Evolutionary conservation across 2,113 vertebrate species (phyloP), one percentile per base, ranked within the genome.

Genomic region (Neomonachus schauinslandi): DNA sequence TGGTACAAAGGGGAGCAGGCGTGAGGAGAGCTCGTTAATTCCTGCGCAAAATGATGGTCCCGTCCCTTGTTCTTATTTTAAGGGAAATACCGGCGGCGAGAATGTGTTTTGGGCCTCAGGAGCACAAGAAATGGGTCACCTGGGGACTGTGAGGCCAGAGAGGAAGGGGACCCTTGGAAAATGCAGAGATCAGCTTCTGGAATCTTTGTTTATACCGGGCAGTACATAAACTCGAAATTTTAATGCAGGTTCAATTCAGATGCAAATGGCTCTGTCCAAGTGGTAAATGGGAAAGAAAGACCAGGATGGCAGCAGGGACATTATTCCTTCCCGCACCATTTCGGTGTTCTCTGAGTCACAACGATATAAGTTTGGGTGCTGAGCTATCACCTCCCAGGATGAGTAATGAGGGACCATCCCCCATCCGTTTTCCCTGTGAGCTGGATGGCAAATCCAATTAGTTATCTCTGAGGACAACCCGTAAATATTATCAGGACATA

Each of bases 231-330:
- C 97, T 98, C 39, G 18, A 84, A 94, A 97, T 96, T 97, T 98
- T 95, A 98, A 98, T 95, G 95, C 80, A 71, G 49, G 91, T 98
- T 97, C 98, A 84, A 97, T 99, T 98, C 98, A 98, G 88, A 98
- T 98, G 98, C 98, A 99, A 99, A 99, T 98, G 97, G 95, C 93
- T 96, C 92, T 97, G 93, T 96, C 96, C 98, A 98, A 98, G 98
- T 97, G 97, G 95, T 97, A 98, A 95, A 98, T 72, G 63, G 1
- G 10, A 59, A 96, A 97, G 89, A 96, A 98, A 98, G 87, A 96
- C 97, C 98, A 97, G 12, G 77, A 83, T 97, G 95, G 97, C 98
- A 95, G 97, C 95, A n/a, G 88, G 98, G 86, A 97, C 97, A 87
- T 92, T 22, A 95, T 69, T 76, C 71, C 98, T 98, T 97, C 81